These are phyloP conservation scores for Cyprinus carpio DNA, from an alignment of 2,113 vertebrate species.

Conservation along the genomic window DNA sequence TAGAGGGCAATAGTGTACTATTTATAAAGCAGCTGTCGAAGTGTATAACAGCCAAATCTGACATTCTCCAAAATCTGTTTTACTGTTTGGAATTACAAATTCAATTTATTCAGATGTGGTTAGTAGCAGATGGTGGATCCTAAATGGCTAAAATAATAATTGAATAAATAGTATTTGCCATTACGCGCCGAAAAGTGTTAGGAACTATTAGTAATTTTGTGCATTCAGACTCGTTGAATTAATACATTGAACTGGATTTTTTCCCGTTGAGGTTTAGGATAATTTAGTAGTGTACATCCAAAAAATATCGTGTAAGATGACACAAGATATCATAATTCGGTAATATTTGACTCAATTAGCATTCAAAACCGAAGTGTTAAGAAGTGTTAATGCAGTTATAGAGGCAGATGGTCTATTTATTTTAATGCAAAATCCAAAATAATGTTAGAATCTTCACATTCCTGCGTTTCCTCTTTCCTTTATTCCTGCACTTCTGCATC, in stretches of 20 bases:
- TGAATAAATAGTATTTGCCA: neutral
- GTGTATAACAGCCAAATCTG: neutral
- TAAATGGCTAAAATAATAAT: neutral
- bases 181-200: neutral
- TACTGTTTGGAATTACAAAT: neutral
- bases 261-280: no score
- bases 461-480: neutral
- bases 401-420: neutral
- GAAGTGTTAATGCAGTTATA: neutral
- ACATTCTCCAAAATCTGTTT: neutral
- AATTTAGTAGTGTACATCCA: no score
- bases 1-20: conserved; percentile 48
- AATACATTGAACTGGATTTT: neutral
- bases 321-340: neutral
- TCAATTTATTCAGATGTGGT: neutral
- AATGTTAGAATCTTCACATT: neutral
- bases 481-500: neutral
- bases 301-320: neutral
- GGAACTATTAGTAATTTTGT: neutral
- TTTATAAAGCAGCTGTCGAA: neutral
- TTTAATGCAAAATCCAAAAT: neutral
- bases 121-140: neutral
- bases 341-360: neutral
- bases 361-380: neutral
- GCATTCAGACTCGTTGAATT: neutral